A percentile compares a stretch with the other conserved stretches of the same genome.
Evolutionary conservation across 1,140 invertebrate genomes (phyloP).

Genomic region (Lepidurus packardi): DNA sequence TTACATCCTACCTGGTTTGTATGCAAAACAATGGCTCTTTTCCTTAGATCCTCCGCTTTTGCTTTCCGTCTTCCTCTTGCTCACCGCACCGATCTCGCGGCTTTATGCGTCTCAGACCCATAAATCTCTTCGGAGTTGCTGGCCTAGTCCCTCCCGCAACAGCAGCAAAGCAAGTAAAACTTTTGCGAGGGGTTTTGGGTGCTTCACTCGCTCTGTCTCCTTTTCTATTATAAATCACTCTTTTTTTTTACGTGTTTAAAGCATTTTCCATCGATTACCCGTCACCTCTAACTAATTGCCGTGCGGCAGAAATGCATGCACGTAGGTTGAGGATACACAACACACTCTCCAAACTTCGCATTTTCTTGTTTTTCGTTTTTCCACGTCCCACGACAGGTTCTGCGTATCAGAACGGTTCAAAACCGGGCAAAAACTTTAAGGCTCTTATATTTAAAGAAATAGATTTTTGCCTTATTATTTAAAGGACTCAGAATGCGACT

Average conservation of each 20-base stretch:
- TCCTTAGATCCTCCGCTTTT: constrained; percentile 5
- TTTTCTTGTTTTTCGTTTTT: neutral
- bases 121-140: neutral
- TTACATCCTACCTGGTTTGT: neutral
- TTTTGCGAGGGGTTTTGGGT: neutral
- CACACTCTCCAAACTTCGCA: neutral
- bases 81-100: constrained; percentile 17
- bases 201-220: constrained; percentile 13
- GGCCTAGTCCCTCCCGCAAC: neutral
- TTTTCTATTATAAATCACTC: neutral
- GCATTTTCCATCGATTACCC: constrained; percentile 19
- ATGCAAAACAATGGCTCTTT: constrained; percentile 22
- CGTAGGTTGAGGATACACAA: neutral
- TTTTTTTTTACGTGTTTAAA: constrained; percentile 14
- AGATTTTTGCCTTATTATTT: neutral
- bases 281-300: constrained; percentile 13
- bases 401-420: too few relatives aligned
- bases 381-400: too few relatives aligned
- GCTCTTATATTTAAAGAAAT: too few relatives aligned
- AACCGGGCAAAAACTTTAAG: too few relatives aligned
- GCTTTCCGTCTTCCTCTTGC: constrained; percentile 5
- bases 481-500: neutral
- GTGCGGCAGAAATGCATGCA: constrained; percentile 18
- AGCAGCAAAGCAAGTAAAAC: constrained; percentile 4
- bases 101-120: constrained; percentile 11